These are phyloP conservation scores for Malthinus seriepunctatus DNA, from an alignment of 2,888 invertebrate species.

Conservation along the genomic window DNA sequence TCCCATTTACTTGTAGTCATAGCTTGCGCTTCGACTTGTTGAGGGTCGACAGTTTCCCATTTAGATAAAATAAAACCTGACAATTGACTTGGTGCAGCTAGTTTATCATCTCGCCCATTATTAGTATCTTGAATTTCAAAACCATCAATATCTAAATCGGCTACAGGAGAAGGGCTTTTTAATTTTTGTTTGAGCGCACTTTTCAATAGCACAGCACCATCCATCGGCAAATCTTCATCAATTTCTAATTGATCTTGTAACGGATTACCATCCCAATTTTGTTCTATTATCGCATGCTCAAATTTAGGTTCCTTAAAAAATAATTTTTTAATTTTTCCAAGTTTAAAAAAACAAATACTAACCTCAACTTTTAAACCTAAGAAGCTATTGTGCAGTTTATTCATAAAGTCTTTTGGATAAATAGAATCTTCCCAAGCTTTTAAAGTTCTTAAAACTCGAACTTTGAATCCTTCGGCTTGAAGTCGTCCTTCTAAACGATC, in stretches of 20 bases:
- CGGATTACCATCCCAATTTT: constrained; percentile 72
- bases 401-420: constrained; percentile 90
- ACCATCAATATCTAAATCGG: constrained; percentile 69
- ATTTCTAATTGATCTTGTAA: constrained; percentile 58
- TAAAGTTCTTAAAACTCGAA: constrained; percentile 84
- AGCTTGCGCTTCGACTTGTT: constrained; percentile 77
- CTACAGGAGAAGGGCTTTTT: constrained; percentile 44
- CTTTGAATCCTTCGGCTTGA: constrained; percentile 96
- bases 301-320: constrained; percentile 39
- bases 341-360: constrained; percentile 12
- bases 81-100: constrained; percentile 51
- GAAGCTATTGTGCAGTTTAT: constrained; percentile 87
- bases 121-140: constrained; percentile 27
- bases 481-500: constrained; percentile 78
- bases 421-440: constrained; percentile 99
- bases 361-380: constrained; percentile 68
- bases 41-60: constrained; percentile 96
- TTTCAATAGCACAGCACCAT: constrained; percentile 80
- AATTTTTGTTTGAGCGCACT: constrained; percentile 63
- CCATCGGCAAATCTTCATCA: constrained; percentile 70
- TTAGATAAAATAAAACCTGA: constrained; percentile 88
- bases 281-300: constrained; percentile 54
- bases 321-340: background rate
- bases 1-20: constrained; percentile 92
- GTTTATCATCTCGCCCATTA: constrained; percentile 40